phyloP scores from a whole-genome alignment of 30 jellyfish, hydroid and myxozoan genomes.

The Hydractinia symbiolongicarpus region DNA sequence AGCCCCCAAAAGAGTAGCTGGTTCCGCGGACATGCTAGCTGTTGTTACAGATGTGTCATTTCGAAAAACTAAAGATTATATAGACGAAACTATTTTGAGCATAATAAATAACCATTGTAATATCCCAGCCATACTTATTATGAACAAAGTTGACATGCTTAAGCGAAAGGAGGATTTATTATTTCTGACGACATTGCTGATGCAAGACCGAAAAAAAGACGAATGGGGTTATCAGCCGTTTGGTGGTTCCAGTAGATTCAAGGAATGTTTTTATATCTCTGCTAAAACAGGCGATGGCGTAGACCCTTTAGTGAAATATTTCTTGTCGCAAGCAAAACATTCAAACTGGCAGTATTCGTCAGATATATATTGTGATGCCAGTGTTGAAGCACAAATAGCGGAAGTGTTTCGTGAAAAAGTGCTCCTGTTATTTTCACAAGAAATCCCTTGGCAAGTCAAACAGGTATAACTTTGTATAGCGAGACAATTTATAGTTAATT shows the following conservation, averaged over 20 bases:
- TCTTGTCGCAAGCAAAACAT: constrained; percentile 47
- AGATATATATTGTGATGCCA: constrained; percentile 45
- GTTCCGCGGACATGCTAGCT: constrained; percentile 65
- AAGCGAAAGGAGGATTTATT: constrained; percentile 49
- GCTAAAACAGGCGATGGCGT: constrained; percentile 85
- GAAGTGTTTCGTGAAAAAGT: constrained; percentile 81
- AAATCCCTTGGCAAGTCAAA: constrained; percentile 94
- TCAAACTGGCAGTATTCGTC: constrained; percentile 69
- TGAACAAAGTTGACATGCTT: constrained; percentile 70
- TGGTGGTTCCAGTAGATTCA: constrained; percentile 80
- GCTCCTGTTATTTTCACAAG: constrained; percentile 58
- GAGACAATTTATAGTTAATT: background rate
- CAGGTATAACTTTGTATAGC: constrained; percentile 25
- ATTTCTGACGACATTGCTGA: constrained; percentile 34
- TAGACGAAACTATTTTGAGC: constrained; percentile 66
- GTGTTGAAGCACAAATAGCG: constrained; percentile 67
- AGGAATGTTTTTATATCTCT: constrained; percentile 61
- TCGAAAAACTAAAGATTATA: constrained; percentile 52
- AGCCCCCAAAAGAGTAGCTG: constrained; percentile 62
- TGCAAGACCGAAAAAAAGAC: constrained; percentile 59
- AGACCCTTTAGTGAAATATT: constrained; percentile 44
- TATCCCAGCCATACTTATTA: constrained; percentile 51
- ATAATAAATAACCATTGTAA: constrained; percentile 40
- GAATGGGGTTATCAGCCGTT: constrained; percentile 66
- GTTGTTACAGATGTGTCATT: constrained; percentile 63